phyloP scores from a whole-genome alignment of 2,888 invertebrate species.

The Onthophagus sagittarius region DNA sequence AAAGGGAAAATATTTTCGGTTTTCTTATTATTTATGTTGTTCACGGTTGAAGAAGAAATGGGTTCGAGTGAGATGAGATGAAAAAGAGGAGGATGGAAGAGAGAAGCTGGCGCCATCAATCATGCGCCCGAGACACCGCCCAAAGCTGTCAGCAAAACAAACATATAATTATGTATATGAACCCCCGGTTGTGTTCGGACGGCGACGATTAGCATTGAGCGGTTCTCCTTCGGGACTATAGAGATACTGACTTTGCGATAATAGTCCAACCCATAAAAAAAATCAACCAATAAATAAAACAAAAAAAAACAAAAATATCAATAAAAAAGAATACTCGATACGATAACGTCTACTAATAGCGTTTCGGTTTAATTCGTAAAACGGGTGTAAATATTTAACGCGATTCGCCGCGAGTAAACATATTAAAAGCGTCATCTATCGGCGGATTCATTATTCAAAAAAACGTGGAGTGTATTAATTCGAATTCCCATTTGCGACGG shows the following conservation, averaged over 20 bases:
- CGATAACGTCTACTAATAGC: not conserved
- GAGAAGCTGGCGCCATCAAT: slow-evolving; percentile 46
- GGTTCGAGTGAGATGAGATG: too few relatives aligned
- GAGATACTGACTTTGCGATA: not conserved
- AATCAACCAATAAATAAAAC: not conserved
- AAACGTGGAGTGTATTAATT: not conserved
- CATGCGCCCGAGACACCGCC: slow-evolving; percentile 48
- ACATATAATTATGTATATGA: slow-evolving; percentile 52
- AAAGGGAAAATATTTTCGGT: not conserved
- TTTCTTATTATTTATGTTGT: too few relatives aligned
- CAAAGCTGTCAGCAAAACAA: slow-evolving; percentile 51
- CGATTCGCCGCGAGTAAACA: not conserved
- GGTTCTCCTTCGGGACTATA: not conserved
- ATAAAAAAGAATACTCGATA: not conserved
- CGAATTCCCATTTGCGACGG: not conserved
- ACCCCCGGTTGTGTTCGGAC: slow-evolving; percentile 47
- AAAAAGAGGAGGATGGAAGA: not conserved
- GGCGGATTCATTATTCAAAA: not conserved
- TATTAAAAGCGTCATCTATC: not conserved
- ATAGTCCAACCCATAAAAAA: not conserved
- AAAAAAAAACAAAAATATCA: not conserved
- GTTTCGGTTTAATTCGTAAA: not conserved
- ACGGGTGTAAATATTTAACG: not conserved
- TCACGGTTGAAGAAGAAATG: too few relatives aligned
- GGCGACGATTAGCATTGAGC: slow-evolving; percentile 42